phyloP scores from a whole-genome alignment of 2,113 vertebrate species.

The Amphiprion percula region DNA sequence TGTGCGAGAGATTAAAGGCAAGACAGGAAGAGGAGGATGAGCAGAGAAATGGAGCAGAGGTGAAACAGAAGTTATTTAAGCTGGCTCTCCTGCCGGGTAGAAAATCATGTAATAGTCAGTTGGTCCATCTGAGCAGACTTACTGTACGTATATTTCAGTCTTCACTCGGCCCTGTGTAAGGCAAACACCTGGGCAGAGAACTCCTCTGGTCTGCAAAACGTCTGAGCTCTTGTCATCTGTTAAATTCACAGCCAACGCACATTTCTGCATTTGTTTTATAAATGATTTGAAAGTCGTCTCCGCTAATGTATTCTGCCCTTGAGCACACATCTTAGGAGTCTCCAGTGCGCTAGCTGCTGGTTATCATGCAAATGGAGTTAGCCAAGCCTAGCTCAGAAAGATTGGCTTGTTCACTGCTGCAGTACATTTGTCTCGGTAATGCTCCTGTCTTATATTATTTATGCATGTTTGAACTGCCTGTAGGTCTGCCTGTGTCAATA shows the following conservation, averaged over 20 bases:
- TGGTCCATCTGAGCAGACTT: neutral
- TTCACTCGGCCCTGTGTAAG: conserved; percentile 12
- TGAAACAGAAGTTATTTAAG: conserved; percentile 54
- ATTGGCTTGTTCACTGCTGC: conserved; percentile 46
- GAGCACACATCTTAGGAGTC: conserved; percentile 49
- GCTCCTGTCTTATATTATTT: conserved; percentile 53
- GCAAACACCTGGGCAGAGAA: conserved; percentile 41
- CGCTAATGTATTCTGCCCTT: conserved; percentile 55
- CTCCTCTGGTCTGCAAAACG: conserved; percentile 8
- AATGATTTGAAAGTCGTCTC: conserved; percentile 62
- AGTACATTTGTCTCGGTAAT: conserved; percentile 68
- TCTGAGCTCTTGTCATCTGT: conserved; percentile 32
- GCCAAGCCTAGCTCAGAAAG: conserved; percentile 45
- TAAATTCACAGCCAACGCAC: conserved; percentile 17
- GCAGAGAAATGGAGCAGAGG: conserved; percentile 36
- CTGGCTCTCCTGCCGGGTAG: conserved; percentile 31
- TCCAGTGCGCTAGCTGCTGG: conserved; percentile 46
- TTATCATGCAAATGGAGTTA: conserved; percentile 70
- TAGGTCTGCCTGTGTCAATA: conserved; percentile 55
- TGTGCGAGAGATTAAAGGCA: neutral
- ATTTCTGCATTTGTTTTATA: conserved; percentile 53
- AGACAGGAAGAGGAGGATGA: neutral
- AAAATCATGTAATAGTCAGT: conserved; percentile 22
- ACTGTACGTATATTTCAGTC: neutral
- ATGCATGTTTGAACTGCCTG: conserved; percentile 63